These are phyloP conservation scores for Tursiops truncatus DNA, from an alignment of 2,113 vertebrate species.

Conservation along the genomic window DNA sequence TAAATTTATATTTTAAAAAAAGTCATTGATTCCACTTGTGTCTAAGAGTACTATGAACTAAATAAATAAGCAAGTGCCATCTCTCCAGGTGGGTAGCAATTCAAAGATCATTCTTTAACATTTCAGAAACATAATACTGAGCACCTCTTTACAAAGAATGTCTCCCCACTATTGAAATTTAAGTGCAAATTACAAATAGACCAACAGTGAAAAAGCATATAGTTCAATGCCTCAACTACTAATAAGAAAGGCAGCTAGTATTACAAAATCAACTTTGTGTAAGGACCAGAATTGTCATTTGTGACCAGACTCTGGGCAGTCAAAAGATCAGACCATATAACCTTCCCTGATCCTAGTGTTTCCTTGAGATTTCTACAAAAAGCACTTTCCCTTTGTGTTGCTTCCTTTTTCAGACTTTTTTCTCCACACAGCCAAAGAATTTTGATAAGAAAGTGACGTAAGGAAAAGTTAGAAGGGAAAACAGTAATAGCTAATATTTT, in stretches of 20 bases:
- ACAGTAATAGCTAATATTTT: slow-evolving; percentile 12
- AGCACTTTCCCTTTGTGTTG: not conserved
- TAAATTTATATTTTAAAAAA: not conserved
- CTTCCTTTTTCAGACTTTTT: not conserved
- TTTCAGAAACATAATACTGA: slow-evolving; percentile 20
- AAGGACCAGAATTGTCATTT: slow-evolving; percentile 12
- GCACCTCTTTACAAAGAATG: slow-evolving; percentile 12
- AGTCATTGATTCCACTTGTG: slow-evolving; percentile 33
- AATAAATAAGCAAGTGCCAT: not conserved
- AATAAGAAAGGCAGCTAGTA: not conserved
- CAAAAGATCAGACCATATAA: not conserved
- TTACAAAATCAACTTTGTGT: slow-evolving; percentile 11
- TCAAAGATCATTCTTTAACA: slow-evolving; percentile 12
- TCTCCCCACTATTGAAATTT: slow-evolving; percentile 3
- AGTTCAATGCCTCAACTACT: not conserved
- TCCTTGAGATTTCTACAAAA: slow-evolving; percentile 2
- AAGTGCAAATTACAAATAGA: slow-evolving; percentile 33
- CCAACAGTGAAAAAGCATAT: not conserved
- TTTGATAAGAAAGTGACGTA: not conserved
- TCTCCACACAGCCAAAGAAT: not conserved
- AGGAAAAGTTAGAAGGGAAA: not conserved
- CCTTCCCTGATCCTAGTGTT: not conserved
- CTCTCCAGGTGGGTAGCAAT: not conserved
- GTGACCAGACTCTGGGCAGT: not conserved
- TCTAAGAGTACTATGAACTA: not conserved